Evolutionary conservation across 2,113 vertebrate species (phyloP), one percentile per base, ranked within the genome.

Genomic region (Aspidoscelis tigris): DNA sequence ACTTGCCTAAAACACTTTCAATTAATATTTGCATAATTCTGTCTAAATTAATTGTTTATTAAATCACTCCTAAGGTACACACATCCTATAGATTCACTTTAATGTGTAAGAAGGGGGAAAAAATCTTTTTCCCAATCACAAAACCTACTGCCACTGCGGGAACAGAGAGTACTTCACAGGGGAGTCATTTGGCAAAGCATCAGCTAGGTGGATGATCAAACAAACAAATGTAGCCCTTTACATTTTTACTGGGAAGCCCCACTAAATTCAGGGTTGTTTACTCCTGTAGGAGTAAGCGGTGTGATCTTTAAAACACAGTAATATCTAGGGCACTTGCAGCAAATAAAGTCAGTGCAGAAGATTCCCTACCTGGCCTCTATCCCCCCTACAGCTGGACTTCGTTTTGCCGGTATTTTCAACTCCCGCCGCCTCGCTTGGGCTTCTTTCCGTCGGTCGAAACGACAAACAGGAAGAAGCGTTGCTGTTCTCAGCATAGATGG

Each of bases 401-500:
- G 8, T 44, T 8, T 73, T 18, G 20, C 71, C 41, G 41, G 71
- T 22, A 24, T 50, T 33, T 2, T 14, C 41, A 73, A 2, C 24
- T 14, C 39, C 43, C 8, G 8, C 76, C 24, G 9, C 55, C 18
- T 41, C 10, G 73, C 10, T 39, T 61, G 76, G 10, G 6, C 33
- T 33, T 22, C 8, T 68, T 20, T 65, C 11, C 33, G 7, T 55
- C 33, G 50, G 39, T 9, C 64, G 26, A 53, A 75, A 2, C 22
- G 7, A 58, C 22, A 83, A 14, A 70, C 82, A 84, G 82, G 75
- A 84, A 84, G 66, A 14, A 12, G 39, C 44, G 20, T 20, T 12
- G 65, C 33, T 58, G n/a, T 2, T 55, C 61, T 39, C 44, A 76
- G 64, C 74, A 43, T 24, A 41, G 12, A 20, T 55, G 33, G 75